phyloP scores from a whole-genome alignment of 1,140 invertebrate genomes.

The Pseudomyrmex cubaensis region DNA sequence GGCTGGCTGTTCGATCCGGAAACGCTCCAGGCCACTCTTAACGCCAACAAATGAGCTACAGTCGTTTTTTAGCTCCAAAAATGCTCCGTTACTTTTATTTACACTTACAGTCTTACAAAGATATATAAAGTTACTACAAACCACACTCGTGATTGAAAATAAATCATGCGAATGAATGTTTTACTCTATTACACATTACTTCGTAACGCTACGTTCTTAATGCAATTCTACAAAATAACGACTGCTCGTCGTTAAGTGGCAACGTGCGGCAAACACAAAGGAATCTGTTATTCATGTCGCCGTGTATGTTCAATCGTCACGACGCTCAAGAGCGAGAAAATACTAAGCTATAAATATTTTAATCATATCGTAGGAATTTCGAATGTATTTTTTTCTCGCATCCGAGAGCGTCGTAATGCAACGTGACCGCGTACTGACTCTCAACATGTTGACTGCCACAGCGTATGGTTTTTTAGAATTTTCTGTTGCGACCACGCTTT shows the following conservation, averaged over 20 bases:
- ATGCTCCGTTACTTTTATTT: conserved; percentile 71
- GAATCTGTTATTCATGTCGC: neutral
- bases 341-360: too few species aligned
- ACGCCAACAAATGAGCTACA: conserved; percentile 50
- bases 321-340: conserved; percentile 1
- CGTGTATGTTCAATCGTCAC: neutral
- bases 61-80: conserved; percentile 41
- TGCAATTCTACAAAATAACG: conserved; percentile 27
- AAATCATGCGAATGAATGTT: conserved; percentile 14
- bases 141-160: conserved; percentile 12
- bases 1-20: conserved; percentile 86
- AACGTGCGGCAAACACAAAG: neutral
- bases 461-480: too few species aligned
- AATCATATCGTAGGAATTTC: too few species aligned
- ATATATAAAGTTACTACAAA: conserved; percentile 71
- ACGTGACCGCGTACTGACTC: too few species aligned
- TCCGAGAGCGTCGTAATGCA: too few species aligned
- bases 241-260: neutral
- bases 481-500: too few species aligned
- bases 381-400: too few species aligned
- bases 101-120: conserved; percentile 75
- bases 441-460: too few species aligned
- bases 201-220: conserved; percentile 6
- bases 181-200: conserved; percentile 4
- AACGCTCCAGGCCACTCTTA: conserved; percentile 69